Evolutionary conservation across 1,140 invertebrate genomes (phyloP), one percentile per base, ranked within the genome.

Genomic region (Caligus rogercresseyi): DNA sequence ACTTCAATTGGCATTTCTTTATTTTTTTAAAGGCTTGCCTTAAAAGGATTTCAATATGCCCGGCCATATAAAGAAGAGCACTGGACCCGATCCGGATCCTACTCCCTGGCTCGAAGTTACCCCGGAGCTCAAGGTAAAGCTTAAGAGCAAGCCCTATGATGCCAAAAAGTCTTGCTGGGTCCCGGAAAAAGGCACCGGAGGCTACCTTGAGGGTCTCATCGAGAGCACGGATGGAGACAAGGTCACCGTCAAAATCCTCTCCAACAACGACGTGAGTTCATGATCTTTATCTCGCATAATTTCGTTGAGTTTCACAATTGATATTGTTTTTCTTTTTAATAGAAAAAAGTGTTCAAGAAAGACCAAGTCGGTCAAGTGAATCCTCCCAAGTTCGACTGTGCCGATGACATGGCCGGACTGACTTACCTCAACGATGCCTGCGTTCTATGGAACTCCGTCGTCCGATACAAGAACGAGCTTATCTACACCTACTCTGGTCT

Each of bases 101-200:
- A 85, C 86, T 73, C 86, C 87, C 71, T 94, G 86, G 77, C 79
- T 93, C 76, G 92, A 86, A 78, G 85, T 93, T 64, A 89, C 89
- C 63, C 80, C 91, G 68, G 89, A 94, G 78, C 87, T 91, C 78
- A 92, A 91, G 79, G 83, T 88, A 3, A 63, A 63, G 53, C 78
- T 90, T 89, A 77, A 89, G 92, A 86, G 43, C 21, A 63, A 63
- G 61, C 61, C 61, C 19, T 63, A 63, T 25, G 61, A 65, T 23
- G 24, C 67, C 18, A 68, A 68, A 62, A 68, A 67, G 21, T 65
- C 67, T n/a, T 65, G 64, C 52, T 68, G 67, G 67, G 67, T 68
- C 11, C 67, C 67, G 13, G 61, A 63, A 19, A 63, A 63, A 25
- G 53, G 53, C 52, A 63, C 61, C 24, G 52, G 54, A 23, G 92